Evolutionary conservation across 1,140 invertebrate genomes (phyloP).

Genomic region (Thereuonema tuberculata): DNA sequence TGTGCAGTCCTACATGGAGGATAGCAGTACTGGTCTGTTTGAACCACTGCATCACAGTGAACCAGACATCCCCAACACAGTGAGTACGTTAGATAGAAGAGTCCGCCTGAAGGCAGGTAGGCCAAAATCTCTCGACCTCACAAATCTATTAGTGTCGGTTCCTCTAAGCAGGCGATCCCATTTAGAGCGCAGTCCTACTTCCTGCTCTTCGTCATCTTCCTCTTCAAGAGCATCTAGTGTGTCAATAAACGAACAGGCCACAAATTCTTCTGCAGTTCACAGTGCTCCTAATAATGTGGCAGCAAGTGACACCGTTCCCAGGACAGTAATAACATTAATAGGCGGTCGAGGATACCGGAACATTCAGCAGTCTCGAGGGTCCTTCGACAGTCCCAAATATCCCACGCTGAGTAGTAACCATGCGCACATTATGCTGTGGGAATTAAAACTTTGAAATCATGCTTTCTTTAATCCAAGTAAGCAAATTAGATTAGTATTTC

Average conservation of each 20-base stretch:
- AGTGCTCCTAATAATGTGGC: too few species aligned
- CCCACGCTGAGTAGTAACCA: conserved; percentile 47
- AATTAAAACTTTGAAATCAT: conserved; percentile 58
- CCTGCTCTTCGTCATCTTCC: neutral
- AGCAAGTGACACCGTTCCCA: conserved; percentile 36
- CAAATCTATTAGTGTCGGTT: conserved; percentile 76
- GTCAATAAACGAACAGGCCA: neutral
- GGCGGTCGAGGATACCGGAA: conserved; percentile 76
- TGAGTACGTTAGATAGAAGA: conserved; percentile 57
- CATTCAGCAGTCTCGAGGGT: conserved; percentile 51
- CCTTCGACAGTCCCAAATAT: conserved; percentile 26
- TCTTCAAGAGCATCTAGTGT: neutral
- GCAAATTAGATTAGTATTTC: too few species aligned
- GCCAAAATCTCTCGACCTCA: conserved; percentile 64
- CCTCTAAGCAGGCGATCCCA: too few species aligned
- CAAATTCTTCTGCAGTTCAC: too few species aligned
- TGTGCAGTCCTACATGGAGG: conserved; percentile 69
- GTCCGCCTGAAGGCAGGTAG: conserved; percentile 62
- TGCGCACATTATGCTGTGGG: conserved; percentile 76
- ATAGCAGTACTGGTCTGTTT: conserved; percentile 42
- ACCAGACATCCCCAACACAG: conserved; percentile 61
- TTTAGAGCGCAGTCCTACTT: too few species aligned
- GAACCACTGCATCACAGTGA: conserved; percentile 60
- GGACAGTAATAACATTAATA: conserved; percentile 70
- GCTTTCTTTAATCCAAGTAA: too few species aligned